Evolutionary conservation across 37 sponge, comb jelly and placozoan genomes (phyloP), one percentile per base, ranked within the genome.

Genomic region (Mnemiopsis leidyi): DNA sequence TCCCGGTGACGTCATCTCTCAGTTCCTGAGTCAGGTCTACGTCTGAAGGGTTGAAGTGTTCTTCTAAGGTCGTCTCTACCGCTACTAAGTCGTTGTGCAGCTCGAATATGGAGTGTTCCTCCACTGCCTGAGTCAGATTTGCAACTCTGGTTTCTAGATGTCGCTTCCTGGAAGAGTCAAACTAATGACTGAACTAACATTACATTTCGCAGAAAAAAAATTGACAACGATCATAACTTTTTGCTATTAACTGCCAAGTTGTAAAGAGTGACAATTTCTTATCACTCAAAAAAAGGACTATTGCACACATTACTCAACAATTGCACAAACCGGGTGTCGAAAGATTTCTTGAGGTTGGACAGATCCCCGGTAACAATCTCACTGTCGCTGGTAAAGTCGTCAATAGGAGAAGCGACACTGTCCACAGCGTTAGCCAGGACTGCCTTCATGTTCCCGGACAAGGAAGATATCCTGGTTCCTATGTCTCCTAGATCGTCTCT

Each of bases 361-460:
- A 85, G 61, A 18, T 85, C 61, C 21, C 61, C 90, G 0, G 90
- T 85, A 18, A 85, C 36, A 23, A 39, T 33, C 24, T 85, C 90
- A 39, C 90, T 85, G 25, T 23, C 23, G 3, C 61, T 85, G 9
- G 21, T 85, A 25, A 85, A 85, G 29, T 38, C 61, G 16, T 39
- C 90, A 16, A 85, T 23, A 21, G 90, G 90, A 1, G 90, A 28
- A 24, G 61, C 40, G 16, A 85, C 36, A n/a, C 61, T 40, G 40
- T 38, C 29, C 30, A 85, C 90, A 38, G 90, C 23, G 90, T 85
- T 38, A 40, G 90, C 39, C 24, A 40, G 48, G 3, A 40, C 40
- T 39, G n/a, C 61, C 35, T 85, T 39, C 90, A 85, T 85, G 90
- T 26, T 26, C 29, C 5, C 26, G 7, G 90, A 85, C 30, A 85